A percentile compares a stretch with the other conserved stretches of the same genome.
Evolutionary conservation across 2,888 invertebrate genomes (phyloP).

Genomic region (Blastobasis adustella): DNA sequence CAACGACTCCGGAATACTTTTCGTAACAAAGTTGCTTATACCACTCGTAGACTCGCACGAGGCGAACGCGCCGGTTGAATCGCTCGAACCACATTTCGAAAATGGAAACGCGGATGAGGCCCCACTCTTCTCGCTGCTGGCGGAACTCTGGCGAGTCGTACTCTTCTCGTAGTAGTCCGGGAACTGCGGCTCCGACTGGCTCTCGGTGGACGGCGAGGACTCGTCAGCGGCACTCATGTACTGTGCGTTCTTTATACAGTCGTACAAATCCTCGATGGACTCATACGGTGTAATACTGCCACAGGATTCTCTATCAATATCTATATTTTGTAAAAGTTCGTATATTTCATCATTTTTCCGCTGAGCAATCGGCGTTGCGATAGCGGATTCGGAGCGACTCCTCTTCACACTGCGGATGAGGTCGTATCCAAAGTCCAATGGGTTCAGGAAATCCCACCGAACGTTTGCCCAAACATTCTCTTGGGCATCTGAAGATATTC

Average conservation of each 20-base stretch:
- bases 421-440: constrained; percentile 64
- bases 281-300: constrained; percentile 68
- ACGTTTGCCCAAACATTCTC: constrained; percentile 70
- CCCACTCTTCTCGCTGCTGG: constrained; percentile 64
- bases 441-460: constrained; percentile 64
- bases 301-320: constrained; percentile 56
- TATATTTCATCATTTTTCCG: constrained; percentile 61
- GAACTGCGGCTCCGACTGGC: constrained; percentile 60
- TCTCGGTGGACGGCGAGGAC: constrained; percentile 60
- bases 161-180: constrained; percentile 61
- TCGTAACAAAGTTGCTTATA: constrained; percentile 53
- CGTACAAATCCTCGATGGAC: constrained; percentile 67
- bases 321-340: constrained; percentile 40
- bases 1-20: constrained; percentile 49
- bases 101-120: constrained; percentile 67
- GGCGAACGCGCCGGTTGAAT: constrained; percentile 59
- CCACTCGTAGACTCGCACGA: constrained; percentile 68
- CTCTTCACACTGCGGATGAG: constrained; percentile 59
- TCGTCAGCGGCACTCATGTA: constrained; percentile 55
- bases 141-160: constrained; percentile 60
- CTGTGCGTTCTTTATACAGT: constrained; percentile 65
- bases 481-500: constrained; percentile 61
- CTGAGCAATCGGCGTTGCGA: constrained; percentile 46
- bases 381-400: constrained; percentile 63
- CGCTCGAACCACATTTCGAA: constrained; percentile 68